Evolutionary conservation across 23 tunicate species (phyloP), one percentile per base, ranked within the genome.

Genomic region (Oikopleura dioica): DNA sequence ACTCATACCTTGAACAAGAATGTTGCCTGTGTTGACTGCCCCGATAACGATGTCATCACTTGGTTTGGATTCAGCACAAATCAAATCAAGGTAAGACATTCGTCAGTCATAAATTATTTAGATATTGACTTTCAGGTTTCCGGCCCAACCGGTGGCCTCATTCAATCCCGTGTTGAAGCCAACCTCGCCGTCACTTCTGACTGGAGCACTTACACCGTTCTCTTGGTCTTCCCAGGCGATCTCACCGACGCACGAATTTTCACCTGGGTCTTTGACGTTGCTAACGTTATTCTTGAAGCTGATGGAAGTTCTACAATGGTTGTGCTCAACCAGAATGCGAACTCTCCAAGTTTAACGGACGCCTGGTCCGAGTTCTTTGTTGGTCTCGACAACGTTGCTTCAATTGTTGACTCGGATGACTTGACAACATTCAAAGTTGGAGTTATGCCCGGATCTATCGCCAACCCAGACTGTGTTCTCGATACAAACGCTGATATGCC

Each of bases 231-330:
- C 5, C 72, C 72, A 28, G 72, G 72, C 29, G 72, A 63, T 31
- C 26, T 23, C 30, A 12, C 72, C 5, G 33, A 63, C 26, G 72
- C 72, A 4, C 29, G 72, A 21, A 63, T 63, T 31, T 63, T 63
- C 33, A 63, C 72, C 29, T 63, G 72, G 72, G 72, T 63, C 29
- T 63, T 63, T 28, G 72, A 63, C 33, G 33, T 63, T 28, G 72
- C 16, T 2, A 28, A 21, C 26, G 26, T 63, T 63, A 31, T 21
- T 24, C 30, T 63, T 21, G 72, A 63, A 63, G 72, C 30, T 21
- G 72, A 63, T 63, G 33, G 26, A 63, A 16, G 30, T 21, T 63
- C 72, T 12, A 63, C 72, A 23, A 23, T 63, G 16, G 72, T 63
- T 63, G 72, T 63, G 4, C 33, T 63, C 33, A 63, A 63, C 4